Evolutionary conservation across 2,113 vertebrate species (phyloP).

Genomic region (Chlamydotis undulata): DNA sequence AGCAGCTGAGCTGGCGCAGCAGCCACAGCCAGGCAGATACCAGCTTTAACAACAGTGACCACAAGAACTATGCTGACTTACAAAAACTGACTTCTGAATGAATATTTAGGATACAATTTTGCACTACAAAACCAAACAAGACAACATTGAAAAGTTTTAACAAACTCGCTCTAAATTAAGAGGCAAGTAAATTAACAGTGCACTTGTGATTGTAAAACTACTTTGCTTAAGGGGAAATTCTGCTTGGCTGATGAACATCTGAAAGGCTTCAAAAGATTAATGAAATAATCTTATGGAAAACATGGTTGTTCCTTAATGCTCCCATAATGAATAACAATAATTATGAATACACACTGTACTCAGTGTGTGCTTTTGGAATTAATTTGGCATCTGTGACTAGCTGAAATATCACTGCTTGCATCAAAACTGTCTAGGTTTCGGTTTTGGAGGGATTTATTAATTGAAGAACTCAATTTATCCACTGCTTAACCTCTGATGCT

Average conservation of each 20-base stretch:
- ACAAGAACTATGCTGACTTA: background rate
- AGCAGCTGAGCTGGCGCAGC: background rate
- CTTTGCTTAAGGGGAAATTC: conserved; percentile 9
- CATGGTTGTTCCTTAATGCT: background rate
- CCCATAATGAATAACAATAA: background rate
- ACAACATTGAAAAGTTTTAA: background rate
- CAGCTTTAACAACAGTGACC: background rate
- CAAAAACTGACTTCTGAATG: background rate
- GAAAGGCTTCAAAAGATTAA: conserved; percentile 16
- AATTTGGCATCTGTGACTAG: conserved; percentile 13
- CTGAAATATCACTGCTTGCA: background rate
- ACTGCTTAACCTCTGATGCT: background rate
- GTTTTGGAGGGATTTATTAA: background rate
- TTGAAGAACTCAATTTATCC: background rate
- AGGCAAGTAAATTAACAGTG: background rate
- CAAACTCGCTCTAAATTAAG: background rate
- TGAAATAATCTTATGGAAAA: conserved; percentile 33
- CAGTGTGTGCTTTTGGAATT: conserved; percentile 19
- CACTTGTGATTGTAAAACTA: background rate
- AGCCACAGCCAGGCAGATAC: background rate
- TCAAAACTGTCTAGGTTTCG: background rate
- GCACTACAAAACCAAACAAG: background rate
- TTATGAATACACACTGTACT: background rate
- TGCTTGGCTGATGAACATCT: background rate
- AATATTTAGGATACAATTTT: background rate